phyloP scores from a whole-genome alignment of 2,113 vertebrate species.

The Sinocyclocheilus anophthalmus region DNA sequence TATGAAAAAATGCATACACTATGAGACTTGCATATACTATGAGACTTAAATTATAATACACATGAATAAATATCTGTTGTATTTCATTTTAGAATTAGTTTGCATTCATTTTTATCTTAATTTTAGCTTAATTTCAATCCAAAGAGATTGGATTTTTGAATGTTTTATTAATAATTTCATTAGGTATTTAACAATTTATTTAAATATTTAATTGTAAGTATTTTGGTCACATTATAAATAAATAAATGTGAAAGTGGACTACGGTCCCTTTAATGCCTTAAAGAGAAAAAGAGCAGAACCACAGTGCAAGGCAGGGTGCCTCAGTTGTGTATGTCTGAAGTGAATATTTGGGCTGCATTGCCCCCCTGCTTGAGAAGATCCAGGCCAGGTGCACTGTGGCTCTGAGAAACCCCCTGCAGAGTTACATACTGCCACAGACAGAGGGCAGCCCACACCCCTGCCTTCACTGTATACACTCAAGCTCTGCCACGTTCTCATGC shows the following conservation, averaged over 20 bases:
- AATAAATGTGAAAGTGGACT: neutral
- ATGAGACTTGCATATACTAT: no score
- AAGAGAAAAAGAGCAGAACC: neutral
- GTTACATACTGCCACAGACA: constrained; percentile 45
- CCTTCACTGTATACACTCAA: constrained; percentile 45
- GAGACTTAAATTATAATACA: no score
- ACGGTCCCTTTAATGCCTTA: neutral
- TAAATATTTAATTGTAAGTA: neutral
- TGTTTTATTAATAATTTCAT: neutral
- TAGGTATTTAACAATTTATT: neutral
- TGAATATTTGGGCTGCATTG: constrained; percentile 23
- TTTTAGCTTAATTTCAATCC: neutral
- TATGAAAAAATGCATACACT: no score
- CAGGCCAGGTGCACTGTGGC: constrained; percentile 20
- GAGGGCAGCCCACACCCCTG: constrained; percentile 27
- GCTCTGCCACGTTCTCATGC: constrained; percentile 40
- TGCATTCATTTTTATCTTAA: no score
- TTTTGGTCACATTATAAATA: neutral
- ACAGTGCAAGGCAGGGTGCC: neutral
- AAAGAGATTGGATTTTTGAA: neutral
- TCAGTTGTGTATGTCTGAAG: constrained; percentile 25
- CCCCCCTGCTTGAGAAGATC: constrained; percentile 29
- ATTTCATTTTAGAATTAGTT: no score
- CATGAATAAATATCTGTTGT: no score
- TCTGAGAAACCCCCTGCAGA: constrained; percentile 48